These are phyloP conservation scores for Sebastes cheni DNA, from an alignment of 2,797 vertebrate species.

Conservation along the genomic window DNA sequence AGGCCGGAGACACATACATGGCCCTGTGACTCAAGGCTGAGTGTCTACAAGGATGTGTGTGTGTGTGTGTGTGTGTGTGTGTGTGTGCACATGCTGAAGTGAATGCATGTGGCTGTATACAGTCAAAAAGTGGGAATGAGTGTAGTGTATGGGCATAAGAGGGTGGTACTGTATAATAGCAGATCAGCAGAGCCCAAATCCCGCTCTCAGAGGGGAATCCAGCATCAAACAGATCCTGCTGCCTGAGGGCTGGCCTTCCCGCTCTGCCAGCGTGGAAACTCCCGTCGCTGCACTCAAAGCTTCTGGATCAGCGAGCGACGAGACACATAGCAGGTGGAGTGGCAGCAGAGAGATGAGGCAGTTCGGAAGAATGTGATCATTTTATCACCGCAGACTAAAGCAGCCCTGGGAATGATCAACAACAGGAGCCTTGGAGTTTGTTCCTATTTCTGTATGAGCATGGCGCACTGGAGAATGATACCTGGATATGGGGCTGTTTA, in stretches of 20 bases:
- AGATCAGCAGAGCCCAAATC: conserved; percentile 54
- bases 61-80: background rate
- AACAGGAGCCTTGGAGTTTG: conserved; percentile 13
- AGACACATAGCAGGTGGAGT: conserved; percentile 51
- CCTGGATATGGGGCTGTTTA: conserved; percentile 35
- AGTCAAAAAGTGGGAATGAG: conserved; percentile 40
- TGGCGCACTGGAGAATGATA: conserved; percentile 18
- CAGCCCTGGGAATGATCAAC: conserved; percentile 42
- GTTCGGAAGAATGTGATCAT: conserved; percentile 49
- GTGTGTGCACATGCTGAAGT: background rate
- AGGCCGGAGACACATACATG: conserved; percentile 61
- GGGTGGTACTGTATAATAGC: conserved; percentile 22
- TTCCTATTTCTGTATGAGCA: conserved; percentile 28
- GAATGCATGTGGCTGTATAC: conserved; percentile 21
- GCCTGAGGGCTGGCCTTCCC: conserved; percentile 63
- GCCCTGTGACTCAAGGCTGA: conserved; percentile 49
- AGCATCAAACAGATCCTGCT: conserved; percentile 61
- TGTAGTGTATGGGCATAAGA: conserved; percentile 36
- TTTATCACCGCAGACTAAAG: conserved; percentile 49
- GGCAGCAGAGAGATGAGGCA: conserved; percentile 42
- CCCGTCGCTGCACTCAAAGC: conserved; percentile 46
- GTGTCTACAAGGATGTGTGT: conserved; percentile 10
- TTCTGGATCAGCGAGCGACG: conserved; percentile 45
- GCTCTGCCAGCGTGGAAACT: conserved; percentile 54
- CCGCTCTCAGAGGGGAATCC: conserved; percentile 48